phyloP scores from a whole-genome alignment of 1,140 invertebrate species.

The Lepidurus arcticus region DNA sequence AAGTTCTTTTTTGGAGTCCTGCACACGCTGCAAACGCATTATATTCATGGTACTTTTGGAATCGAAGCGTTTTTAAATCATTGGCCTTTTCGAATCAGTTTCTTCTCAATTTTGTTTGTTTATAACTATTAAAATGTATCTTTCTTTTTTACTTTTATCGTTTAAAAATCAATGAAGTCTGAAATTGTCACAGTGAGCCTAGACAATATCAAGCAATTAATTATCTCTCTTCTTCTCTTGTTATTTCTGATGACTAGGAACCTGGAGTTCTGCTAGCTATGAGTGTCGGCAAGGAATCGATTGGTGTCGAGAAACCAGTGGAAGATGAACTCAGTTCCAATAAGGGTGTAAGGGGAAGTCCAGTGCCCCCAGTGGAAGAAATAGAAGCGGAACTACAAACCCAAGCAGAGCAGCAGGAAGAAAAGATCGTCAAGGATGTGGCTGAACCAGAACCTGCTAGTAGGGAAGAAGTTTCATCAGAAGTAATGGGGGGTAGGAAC shows the following conservation, averaged over 20 bases:
- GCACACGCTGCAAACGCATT: neutral
- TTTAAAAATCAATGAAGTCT: too few species aligned
- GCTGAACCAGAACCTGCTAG: neutral
- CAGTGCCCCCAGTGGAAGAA: neutral
- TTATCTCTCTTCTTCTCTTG: too few species aligned
- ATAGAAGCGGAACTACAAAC: neutral
- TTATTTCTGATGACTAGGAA: neutral
- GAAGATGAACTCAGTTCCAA: slow-evolving; percentile 14
- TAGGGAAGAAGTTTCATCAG: neutral
- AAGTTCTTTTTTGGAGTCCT: too few species aligned
- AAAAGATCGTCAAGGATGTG: neutral
- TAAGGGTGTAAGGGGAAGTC: slow-evolving; percentile 15
- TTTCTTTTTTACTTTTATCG: too few species aligned
- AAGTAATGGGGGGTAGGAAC: slow-evolving; percentile 9
- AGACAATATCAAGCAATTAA: too few species aligned
- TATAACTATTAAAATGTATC: too few species aligned
- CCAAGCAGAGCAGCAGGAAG: slow-evolving; percentile 10
- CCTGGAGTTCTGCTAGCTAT: neutral
- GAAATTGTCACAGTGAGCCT: too few species aligned
- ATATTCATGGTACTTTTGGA: neutral
- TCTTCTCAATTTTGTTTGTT: too few species aligned
- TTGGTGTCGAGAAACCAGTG: neutral
- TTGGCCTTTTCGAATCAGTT: too few species aligned
- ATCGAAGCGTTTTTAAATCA: neutral
- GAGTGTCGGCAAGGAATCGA: neutral